Conservation (phyloP, 2,888 invertebrate species). For the Apomyelois bistriatella region DNA sequence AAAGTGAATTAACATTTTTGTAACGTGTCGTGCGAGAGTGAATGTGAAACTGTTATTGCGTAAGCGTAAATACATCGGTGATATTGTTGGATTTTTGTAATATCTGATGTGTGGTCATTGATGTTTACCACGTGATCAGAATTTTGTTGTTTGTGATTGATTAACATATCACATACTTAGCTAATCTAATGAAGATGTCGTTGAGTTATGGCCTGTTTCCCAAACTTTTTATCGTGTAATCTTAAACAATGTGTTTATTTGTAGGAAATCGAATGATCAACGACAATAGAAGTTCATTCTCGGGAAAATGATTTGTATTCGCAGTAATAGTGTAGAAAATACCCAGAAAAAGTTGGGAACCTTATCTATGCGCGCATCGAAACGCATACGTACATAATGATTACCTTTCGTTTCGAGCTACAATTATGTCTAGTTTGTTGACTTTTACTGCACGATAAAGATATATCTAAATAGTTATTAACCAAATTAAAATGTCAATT, state of each 20-base stretch:
- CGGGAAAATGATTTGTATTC: slow-evolving; percentile 33
- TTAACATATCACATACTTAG: no score
- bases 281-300: slow-evolving; percentile 35
- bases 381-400: slow-evolving; percentile 29
- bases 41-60: slow-evolving; percentile 68
- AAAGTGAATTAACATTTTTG: slow-evolving; percentile 70
- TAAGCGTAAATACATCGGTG: slow-evolving; percentile 50
- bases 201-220: slow-evolving; percentile 34
- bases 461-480: neutral
- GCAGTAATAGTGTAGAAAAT: slow-evolving; percentile 41
- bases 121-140: neutral
- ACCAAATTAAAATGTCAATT: neutral
- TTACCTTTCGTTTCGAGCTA: slow-evolving; percentile 44
- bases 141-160: neutral
- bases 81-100: slow-evolving; percentile 45
- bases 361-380: slow-evolving; percentile 30
- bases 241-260: slow-evolving; percentile 25
- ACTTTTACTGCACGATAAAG: slow-evolving; percentile 19
- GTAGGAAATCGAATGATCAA: slow-evolving; percentile 28
- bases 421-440: slow-evolving; percentile 41
- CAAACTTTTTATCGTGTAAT: slow-evolving; percentile 28
- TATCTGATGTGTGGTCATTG: slow-evolving; percentile 22
- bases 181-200: neutral
- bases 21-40: slow-evolving; percentile 63
- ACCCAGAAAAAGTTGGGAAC: slow-evolving; percentile 49